A percentile compares a stretch with the other conserved stretches of the same genome.
Evolutionary conservation across 2,797 vertebrate genomes (phyloP).

Genomic region (Dendrocincla tyrannina): DNA sequence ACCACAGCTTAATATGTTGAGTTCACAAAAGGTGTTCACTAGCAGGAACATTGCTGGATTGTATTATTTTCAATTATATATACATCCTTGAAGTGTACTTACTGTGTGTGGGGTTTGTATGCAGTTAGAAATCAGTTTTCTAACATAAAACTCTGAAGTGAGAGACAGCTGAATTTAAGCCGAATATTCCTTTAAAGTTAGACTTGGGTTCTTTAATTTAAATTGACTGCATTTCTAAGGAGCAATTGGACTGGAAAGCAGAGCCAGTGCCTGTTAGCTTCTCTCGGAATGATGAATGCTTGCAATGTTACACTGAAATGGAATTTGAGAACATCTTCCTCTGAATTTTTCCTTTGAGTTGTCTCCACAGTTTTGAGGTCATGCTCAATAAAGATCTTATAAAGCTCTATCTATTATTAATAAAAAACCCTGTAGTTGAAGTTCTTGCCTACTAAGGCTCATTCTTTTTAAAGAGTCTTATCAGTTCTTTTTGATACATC

Average conservation of each 20-base stretch:
- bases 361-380: neutral
- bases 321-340: neutral
- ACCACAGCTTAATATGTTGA: neutral
- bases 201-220: neutral
- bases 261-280: neutral
- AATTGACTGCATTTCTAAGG: neutral
- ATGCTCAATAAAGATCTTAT: neutral
- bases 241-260: neutral
- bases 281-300: neutral
- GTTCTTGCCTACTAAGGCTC: neutral
- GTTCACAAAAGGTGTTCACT: neutral
- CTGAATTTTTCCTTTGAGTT: neutral
- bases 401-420: neutral
- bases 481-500: neutral
- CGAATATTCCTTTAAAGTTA: neutral
- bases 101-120: neutral
- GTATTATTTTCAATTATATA: neutral
- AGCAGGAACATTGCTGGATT: neutral
- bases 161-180: neutral
- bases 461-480: neutral
- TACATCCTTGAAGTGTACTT: neutral
- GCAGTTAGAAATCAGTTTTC: neutral
- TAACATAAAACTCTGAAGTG: neutral
- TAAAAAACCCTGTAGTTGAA: neutral
- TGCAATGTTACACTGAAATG: neutral